Percentiles rank a stretch among this genome's conserved stretches.
Conservation (phyloP, 2,888 invertebrate species). For the Yponomeuta evonymella region DNA sequence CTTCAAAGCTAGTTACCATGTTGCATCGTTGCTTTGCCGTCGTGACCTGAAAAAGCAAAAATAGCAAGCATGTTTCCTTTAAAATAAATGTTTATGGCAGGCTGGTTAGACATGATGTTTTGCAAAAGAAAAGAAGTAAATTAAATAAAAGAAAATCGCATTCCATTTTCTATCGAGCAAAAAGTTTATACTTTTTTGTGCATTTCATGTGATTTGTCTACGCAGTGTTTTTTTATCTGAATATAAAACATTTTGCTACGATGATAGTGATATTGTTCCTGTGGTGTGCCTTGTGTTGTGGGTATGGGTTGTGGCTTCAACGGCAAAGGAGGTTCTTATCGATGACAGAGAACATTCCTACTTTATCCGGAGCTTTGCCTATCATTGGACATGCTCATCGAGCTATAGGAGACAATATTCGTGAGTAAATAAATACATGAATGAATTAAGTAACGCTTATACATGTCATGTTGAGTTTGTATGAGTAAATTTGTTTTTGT, state of each 20-base stretch:
- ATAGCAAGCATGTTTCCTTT: neutral
- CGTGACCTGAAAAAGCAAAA: neutral
- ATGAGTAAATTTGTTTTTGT: too few species aligned
- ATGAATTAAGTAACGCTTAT: neutral
- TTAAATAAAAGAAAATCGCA: neutral
- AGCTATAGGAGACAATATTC: neutral
- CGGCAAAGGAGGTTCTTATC: conserved; percentile 1
- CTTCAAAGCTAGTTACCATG: neutral
- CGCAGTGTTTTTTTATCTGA: neutral
- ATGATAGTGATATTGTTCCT: conserved; percentile 6
- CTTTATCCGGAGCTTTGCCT: conserved; percentile 8
- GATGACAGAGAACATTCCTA: neutral
- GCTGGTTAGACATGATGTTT: neutral
- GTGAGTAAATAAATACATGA: neutral
- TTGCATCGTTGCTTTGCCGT: neutral
- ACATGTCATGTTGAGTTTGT: neutral
- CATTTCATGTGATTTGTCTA: neutral
- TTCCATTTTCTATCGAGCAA: neutral
- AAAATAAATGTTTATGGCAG: neutral
- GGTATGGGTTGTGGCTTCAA: neutral
- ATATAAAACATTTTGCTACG: neutral
- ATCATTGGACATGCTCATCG: conserved; percentile 13
- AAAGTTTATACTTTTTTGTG: neutral
- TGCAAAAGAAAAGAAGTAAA: neutral
- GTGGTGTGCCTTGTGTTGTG: conserved; percentile 10